Conservation (phyloP, 2,888 invertebrate species). For the Drosophila peninsularis region DNA sequence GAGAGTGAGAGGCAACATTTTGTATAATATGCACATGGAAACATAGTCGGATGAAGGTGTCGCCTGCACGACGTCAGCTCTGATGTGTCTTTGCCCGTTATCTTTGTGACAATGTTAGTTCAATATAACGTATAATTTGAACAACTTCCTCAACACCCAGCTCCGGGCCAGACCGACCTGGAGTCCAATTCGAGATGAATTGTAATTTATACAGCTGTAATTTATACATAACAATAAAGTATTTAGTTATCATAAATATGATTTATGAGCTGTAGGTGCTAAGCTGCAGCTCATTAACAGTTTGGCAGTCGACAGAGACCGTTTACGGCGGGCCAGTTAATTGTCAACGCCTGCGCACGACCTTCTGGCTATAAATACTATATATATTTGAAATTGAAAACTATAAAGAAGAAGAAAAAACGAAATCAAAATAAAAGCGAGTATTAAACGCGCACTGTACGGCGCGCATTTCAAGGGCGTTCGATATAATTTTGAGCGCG, state of each 20-base stretch:
- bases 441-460: conserved; percentile 34
- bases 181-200: conserved; percentile 10
- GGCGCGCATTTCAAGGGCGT: conserved; percentile 41
- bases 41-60: conserved; percentile 43
- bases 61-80: conserved; percentile 27
- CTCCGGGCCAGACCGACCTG: neutral
- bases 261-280: conserved; percentile 19
- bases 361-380: conserved; percentile 42
- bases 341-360: conserved; percentile 53
- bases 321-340: conserved; percentile 34
- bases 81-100: conserved; percentile 12
- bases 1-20: conserved; percentile 31
- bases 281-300: conserved; percentile 38
- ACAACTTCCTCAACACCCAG: conserved; percentile 19
- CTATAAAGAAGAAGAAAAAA: conserved; percentile 8
- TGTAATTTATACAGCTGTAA: conserved; percentile 17
- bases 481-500: conserved; percentile 51
- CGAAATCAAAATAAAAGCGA: conserved; percentile 12
- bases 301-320: conserved; percentile 30
- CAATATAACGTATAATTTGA: conserved; percentile 58
- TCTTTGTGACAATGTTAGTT: conserved; percentile 41
- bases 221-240: conserved; percentile 8
- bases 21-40: conserved; percentile 42
- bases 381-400: conserved; percentile 47
- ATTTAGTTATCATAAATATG: conserved; percentile 18